Conservation (phyloP, 2,797 vertebrate species). For the Halcyon leucocephala region DNA sequence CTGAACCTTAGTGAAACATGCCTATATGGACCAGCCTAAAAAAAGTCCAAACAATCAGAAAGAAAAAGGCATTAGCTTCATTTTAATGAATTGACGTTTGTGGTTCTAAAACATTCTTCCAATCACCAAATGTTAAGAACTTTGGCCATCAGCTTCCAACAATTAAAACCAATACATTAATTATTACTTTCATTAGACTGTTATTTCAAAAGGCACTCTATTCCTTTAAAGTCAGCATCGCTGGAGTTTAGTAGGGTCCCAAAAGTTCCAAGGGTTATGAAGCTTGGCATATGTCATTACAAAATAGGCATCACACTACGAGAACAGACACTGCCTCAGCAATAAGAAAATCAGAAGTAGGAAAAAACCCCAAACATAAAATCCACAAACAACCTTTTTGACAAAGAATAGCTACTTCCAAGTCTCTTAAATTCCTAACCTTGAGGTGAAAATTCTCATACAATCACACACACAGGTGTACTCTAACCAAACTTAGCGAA, state of each 20-base stretch:
- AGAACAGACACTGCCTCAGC: neutral
- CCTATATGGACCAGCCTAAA: slow-evolving; percentile 47
- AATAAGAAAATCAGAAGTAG: neutral
- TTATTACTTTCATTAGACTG: neutral
- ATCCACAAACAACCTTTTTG: neutral
- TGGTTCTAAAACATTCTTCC: neutral
- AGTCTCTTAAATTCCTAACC: neutral
- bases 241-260: neutral
- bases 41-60: slow-evolving; percentile 58
- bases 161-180: neutral
- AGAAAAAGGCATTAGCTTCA: slow-evolving; percentile 34
- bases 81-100: neutral
- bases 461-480: neutral
- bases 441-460: neutral
- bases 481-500: neutral
- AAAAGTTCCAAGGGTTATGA: neutral
- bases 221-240: neutral
- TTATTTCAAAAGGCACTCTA: neutral
- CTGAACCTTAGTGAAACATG: slow-evolving; percentile 55
- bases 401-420: neutral
- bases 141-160: neutral
- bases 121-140: neutral
- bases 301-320: neutral
- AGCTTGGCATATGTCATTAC: neutral
- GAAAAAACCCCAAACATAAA: neutral